These are phyloP conservation scores for Bufo gargarizans DNA, from an alignment of 2,113 vertebrate species.

Conservation along the genomic window DNA sequence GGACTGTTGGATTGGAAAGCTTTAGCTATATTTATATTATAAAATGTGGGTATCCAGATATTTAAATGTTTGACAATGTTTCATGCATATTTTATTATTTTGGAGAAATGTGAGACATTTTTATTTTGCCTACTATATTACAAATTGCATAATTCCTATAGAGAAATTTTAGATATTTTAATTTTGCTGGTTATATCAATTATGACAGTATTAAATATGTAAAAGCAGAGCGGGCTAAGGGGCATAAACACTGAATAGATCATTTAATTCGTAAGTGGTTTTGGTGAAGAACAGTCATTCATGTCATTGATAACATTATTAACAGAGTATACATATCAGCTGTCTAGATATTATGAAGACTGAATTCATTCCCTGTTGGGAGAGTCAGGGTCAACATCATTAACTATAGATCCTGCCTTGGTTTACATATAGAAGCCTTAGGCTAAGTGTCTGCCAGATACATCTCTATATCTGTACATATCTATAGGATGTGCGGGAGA, in stretches of 20 bases:
- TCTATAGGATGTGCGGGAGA: constrained; percentile 80
- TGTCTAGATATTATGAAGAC: constrained; percentile 93
- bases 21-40: background rate
- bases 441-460: constrained; percentile 94
- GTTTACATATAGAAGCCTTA: constrained; percentile 83
- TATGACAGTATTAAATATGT: background rate
- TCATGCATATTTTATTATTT: constrained; percentile 14
- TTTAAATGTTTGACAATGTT: background rate
- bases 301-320: constrained; percentile 96
- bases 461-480: constrained; percentile 84
- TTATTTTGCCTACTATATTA: background rate
- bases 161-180: constrained; percentile 1
- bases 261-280: constrained; percentile 18
- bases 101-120: constrained; percentile 13
- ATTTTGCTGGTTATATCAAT: background rate
- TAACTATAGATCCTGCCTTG: constrained; percentile 86
- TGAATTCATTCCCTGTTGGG: constrained; percentile 95
- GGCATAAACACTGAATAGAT: background rate
- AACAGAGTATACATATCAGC: constrained; percentile 96
- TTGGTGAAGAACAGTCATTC: constrained; percentile 60
- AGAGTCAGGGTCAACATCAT: constrained; percentile 99
- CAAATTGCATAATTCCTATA: background rate
- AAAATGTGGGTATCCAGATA: background rate
- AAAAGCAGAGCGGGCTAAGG: background rate
- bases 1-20: background rate